phyloP scores from a whole-genome alignment of 2,888 invertebrate species.

The Archips crataeganus region DNA sequence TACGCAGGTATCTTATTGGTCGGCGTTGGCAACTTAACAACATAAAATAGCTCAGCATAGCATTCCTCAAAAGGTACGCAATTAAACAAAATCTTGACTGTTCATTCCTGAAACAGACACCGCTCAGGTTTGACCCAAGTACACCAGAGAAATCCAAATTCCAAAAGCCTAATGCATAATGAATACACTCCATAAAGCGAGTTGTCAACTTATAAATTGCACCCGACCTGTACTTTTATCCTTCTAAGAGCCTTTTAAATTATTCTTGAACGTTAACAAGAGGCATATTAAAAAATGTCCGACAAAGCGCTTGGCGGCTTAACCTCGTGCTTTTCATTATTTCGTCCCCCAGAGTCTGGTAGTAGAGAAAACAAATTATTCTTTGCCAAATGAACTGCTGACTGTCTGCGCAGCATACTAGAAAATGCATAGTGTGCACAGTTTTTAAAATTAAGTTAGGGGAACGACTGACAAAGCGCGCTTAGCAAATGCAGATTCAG shows the following conservation, averaged over 20 bases:
- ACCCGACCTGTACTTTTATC: slow-evolving; percentile 8
- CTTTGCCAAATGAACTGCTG: slow-evolving; percentile 19
- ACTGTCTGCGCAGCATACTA: slow-evolving; percentile 8
- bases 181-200: not conserved
- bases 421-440: slow-evolving; percentile 1
- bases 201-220: slow-evolving; percentile 6
- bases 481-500: not conserved
- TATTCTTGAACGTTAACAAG: slow-evolving; percentile 30
- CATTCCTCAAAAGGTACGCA: too few relatives aligned
- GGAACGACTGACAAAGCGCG: not conserved
- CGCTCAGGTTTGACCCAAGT: not conserved
- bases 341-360: slow-evolving; percentile 21
- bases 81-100: too few relatives aligned
- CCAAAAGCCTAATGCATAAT: not conserved
- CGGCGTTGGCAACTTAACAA: too few relatives aligned
- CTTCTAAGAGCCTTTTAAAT: slow-evolving; percentile 17
- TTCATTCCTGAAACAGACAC: not conserved
- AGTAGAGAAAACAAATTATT: slow-evolving; percentile 35
- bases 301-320: slow-evolving; percentile 19
- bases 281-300: slow-evolving; percentile 27
- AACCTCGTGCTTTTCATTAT: slow-evolving; percentile 32
- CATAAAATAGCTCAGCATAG: too few relatives aligned
- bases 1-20: too few relatives aligned
- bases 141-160: not conserved
- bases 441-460: slow-evolving; percentile 20